Conservation (phyloP, 2,888 invertebrate species). For the Calephelis perditalis region DNA sequence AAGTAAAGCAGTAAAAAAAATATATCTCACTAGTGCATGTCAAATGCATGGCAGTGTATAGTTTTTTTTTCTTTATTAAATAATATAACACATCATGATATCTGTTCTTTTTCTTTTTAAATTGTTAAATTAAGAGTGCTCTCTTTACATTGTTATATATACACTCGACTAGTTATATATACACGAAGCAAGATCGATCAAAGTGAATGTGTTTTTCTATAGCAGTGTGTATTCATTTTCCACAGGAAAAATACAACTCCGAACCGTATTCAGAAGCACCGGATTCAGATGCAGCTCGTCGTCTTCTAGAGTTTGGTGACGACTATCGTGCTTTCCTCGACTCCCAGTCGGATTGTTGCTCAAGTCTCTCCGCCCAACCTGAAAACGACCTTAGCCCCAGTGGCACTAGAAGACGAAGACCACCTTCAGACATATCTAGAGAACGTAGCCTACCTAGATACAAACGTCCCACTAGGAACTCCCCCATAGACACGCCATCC, state of each 20-base stretch:
- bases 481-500: conserved; percentile 58
- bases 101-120: too few species aligned
- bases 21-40: too few species aligned
- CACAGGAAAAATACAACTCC: conserved; percentile 92
- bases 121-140: too few species aligned
- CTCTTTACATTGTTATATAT: too few species aligned
- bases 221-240: conserved; percentile 35
- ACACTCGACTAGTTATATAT: too few species aligned
- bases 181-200: too few species aligned
- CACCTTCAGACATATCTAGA: conserved; percentile 58
- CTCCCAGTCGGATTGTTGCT: conserved; percentile 93
- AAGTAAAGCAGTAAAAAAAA: too few species aligned
- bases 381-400: conserved; percentile 60
- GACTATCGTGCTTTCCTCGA: conserved; percentile 93
- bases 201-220: too few species aligned
- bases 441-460: conserved; percentile 57
- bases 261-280: conserved; percentile 93
- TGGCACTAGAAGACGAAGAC: conserved; percentile 55
- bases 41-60: too few species aligned
- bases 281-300: conserved; percentile 90
- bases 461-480: conserved; percentile 57
- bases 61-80: too few species aligned
- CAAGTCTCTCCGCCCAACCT: conserved; percentile 84
- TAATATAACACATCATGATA: too few species aligned
- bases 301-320: conserved; percentile 91